These are phyloP conservation scores for Cyrtodaria siliqua DNA, from an alignment of 2,888 invertebrate species.

Conservation along the genomic window DNA sequence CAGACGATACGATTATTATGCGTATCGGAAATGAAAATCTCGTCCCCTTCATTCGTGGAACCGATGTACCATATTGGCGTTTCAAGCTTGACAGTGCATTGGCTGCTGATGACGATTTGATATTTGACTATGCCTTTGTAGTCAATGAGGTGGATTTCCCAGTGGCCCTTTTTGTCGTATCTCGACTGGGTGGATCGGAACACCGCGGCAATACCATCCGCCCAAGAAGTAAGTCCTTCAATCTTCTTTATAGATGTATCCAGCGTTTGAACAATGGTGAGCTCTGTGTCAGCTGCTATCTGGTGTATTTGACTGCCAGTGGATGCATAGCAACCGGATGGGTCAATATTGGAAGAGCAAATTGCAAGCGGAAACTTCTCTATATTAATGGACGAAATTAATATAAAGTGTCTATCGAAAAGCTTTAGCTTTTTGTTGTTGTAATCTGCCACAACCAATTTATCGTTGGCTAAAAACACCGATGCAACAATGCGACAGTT, in stretches of 20 bases:
- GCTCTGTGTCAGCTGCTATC: slow-evolving; percentile 5
- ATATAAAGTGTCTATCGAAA: slow-evolving; percentile 24
- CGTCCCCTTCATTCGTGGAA: slow-evolving; percentile 23
- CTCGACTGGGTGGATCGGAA: slow-evolving; percentile 30
- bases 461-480: slow-evolving; percentile 24
- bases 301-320: slow-evolving; percentile 25
- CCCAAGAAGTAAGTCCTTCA: slow-evolving; percentile 48
- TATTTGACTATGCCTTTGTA: slow-evolving; percentile 32
- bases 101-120: slow-evolving; percentile 43
- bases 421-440: slow-evolving; percentile 45
- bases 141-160: slow-evolving; percentile 44
- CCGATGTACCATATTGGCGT: slow-evolving; percentile 54
- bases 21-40: slow-evolving; percentile 49
- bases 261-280: slow-evolving; percentile 22
- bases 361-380: slow-evolving; percentile 44
- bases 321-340: slow-evolving; percentile 37
- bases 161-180: slow-evolving; percentile 48
- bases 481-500: slow-evolving; percentile 39
- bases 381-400: slow-evolving; percentile 17
- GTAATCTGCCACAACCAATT: slow-evolving; percentile 35
- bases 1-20: slow-evolving; percentile 47
- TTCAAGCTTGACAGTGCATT: slow-evolving; percentile 28
- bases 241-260: slow-evolving; percentile 23
- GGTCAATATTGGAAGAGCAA: slow-evolving; percentile 18
- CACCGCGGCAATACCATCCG: slow-evolving; percentile 37